A percentile compares a stretch with the other conserved stretches of the same genome.
Evolutionary conservation across 2,113 vertebrate species (phyloP).

Genomic region (Noturus placidus): DNA sequence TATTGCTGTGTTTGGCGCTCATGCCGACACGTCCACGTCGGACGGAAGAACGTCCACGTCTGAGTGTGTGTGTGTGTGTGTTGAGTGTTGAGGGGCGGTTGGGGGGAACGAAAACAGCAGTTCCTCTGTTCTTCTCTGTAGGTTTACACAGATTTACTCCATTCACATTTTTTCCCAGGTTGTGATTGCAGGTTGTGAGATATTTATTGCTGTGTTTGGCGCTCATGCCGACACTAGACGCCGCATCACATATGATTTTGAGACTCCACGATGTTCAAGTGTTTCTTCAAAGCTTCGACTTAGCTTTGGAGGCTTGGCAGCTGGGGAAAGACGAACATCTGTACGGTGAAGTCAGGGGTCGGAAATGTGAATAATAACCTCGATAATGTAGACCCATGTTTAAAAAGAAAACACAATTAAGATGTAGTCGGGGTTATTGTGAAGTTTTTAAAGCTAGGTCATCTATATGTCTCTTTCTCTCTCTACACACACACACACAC

Average conservation of each 20-base stretch:
- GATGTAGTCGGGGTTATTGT: background rate
- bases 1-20: conserved; percentile 68
- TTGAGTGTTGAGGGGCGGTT: background rate
- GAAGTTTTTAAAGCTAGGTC: background rate
- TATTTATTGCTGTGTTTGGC: too few relatives aligned
- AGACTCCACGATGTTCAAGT: background rate
- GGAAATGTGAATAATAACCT: conserved; percentile 21
- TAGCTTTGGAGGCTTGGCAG: background rate
- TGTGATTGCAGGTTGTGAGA: too few relatives aligned
- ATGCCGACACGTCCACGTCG: conserved; percentile 46
- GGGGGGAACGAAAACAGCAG: background rate
- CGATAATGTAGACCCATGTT: conserved; percentile 5
- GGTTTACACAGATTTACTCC: background rate
- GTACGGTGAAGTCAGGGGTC: conserved; percentile 1
- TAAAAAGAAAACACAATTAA: conserved; percentile 17
- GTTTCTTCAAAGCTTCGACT: background rate
- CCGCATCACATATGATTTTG: background rate
- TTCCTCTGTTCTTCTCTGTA: background rate
- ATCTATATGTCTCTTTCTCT: conserved; percentile 42
- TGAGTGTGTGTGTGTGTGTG: background rate
- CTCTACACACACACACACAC: conserved; percentile 17
- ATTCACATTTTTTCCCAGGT: conserved; percentile 2
- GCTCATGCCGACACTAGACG: too few relatives aligned
- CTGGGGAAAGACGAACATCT: background rate
- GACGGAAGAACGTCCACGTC: conserved; percentile 34